Conservation (phyloP, 2,888 invertebrate species). For the Drosophila austrosaltans region DNA sequence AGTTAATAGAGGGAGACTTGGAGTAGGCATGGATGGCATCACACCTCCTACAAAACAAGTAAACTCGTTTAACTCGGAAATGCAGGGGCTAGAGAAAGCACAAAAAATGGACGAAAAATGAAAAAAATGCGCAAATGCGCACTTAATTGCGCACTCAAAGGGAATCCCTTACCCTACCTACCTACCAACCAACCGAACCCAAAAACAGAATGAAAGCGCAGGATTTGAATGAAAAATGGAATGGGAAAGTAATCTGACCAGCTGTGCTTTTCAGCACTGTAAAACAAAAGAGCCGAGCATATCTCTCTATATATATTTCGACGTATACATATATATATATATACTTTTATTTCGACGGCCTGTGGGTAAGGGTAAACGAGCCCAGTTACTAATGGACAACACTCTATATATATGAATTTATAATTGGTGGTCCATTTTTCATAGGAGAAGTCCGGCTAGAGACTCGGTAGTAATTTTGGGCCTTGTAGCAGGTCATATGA, state of each 20-base stretch:
- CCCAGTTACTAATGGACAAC: constrained; percentile 11
- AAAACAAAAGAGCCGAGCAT: constrained; percentile 1
- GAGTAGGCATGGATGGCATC: background rate
- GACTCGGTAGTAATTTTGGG: background rate
- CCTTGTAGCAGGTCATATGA: background rate
- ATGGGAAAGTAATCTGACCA: constrained; percentile 8
- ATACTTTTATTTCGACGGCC: background rate
- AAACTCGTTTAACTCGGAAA: constrained; percentile 72
- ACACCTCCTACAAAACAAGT: constrained; percentile 51
- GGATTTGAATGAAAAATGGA: constrained; percentile 19
- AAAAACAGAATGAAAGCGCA: background rate
- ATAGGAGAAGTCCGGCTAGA: background rate
- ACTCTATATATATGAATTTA: constrained; percentile 12
- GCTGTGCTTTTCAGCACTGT: constrained; percentile 8
- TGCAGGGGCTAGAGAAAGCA: constrained; percentile 52
- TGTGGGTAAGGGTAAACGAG: background rate
- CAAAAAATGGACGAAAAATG: constrained; percentile 27
- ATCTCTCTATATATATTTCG: background rate
- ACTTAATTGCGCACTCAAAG: constrained; percentile 73
- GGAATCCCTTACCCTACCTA: constrained; percentile 13
- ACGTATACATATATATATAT: background rate
- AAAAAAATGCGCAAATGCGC: constrained; percentile 62
- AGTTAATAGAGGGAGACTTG: background rate
- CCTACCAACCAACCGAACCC: background rate
- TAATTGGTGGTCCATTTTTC: constrained; percentile 1